Evolutionary conservation across 2,888 invertebrate species (phyloP).

Genomic region (Coecobrya sp.): DNA sequence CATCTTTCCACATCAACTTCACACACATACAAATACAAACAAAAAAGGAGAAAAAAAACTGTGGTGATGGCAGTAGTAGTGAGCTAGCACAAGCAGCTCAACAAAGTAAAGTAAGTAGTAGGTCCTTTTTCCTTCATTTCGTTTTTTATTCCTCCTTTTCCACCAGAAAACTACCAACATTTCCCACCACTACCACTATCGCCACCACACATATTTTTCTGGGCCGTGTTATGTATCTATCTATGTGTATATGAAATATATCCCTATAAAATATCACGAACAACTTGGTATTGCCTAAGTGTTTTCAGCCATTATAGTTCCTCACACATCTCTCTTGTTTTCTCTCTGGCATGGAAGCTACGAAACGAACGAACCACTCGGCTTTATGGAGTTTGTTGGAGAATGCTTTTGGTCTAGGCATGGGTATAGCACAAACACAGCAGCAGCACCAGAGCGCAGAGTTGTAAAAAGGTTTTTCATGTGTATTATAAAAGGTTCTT

Average conservation of each 20-base stretch:
- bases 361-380: not conserved
- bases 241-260: not conserved
- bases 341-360: constrained; percentile 40
- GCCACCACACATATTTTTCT: constrained; percentile 75
- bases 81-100: not conserved
- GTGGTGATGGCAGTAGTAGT: constrained; percentile 7
- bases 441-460: not conserved
- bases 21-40: constrained; percentile 40
- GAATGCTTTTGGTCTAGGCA: not conserved
- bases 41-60: constrained; percentile 14
- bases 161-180: constrained; percentile 76
- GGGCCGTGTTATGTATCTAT: constrained; percentile 51
- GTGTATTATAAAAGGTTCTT: constrained; percentile 24
- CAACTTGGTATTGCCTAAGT: constrained; percentile 55
- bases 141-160: constrained; percentile 66
- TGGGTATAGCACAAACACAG: constrained; percentile 36
- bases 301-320: constrained; percentile 75
- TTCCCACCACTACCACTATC: constrained; percentile 68
- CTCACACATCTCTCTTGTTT: constrained; percentile 55
- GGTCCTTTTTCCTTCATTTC: constrained; percentile 49
- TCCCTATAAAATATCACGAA: not conserved
- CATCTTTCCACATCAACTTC: constrained; percentile 17
- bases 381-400: constrained; percentile 43
- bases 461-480: constrained; percentile 66
- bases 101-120: constrained; percentile 49